Base-by-base conservation (phyloP, 2,888 invertebrate genomes). In the Drosophila neotestacea region DNA sequence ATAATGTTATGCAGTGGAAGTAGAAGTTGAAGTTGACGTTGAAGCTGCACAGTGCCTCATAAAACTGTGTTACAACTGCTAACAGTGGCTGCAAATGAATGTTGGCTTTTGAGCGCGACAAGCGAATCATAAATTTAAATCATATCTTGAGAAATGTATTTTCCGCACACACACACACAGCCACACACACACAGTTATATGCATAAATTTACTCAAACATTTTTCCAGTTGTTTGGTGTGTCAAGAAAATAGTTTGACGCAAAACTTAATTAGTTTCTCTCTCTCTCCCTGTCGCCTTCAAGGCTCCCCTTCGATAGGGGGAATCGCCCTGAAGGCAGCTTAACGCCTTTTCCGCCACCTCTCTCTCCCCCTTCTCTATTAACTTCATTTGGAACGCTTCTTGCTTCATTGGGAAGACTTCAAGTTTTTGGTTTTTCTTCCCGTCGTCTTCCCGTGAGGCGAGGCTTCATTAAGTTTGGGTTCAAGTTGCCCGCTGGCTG, bases 231-330 rank as follows among this genome's bases (percentile, higher is more conserved):
- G 58, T 75, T 74, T 54, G 64, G 56, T 67, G 70, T 59, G 70
- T 59, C 58, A 55, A 56, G 74, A 68, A 74, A 70, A 70, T 83
- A 70, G 79, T 83, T 86, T 84, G 82, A 87, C 83, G 85, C 85
- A 78, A 84, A 87, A 87, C 88, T 84, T 84, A 84, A 84, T 84
- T 84, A 84, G 88, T 84, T 84, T 87, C 58, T 22, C 22, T 22
- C 22, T 22, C 32, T 87, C 78, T 71, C 16, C 16, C 16, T 16
- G 16, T 16, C 59, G 70, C 60, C 54, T 47, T 54, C 22, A 16
- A n/a, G 46, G 36, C 32, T 9, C 16, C 22, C 22, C 22, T 16
- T n/a, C 36, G 54, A 38, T n/a, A 5, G 36, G 9, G 32, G 34
- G 30, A 6, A 2, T 34, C 30, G 48, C 68, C 77, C 67, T 58